Conservation (phyloP, 2,797 vertebrate genomes). For the Hypotaenidia okinawae region DNA sequence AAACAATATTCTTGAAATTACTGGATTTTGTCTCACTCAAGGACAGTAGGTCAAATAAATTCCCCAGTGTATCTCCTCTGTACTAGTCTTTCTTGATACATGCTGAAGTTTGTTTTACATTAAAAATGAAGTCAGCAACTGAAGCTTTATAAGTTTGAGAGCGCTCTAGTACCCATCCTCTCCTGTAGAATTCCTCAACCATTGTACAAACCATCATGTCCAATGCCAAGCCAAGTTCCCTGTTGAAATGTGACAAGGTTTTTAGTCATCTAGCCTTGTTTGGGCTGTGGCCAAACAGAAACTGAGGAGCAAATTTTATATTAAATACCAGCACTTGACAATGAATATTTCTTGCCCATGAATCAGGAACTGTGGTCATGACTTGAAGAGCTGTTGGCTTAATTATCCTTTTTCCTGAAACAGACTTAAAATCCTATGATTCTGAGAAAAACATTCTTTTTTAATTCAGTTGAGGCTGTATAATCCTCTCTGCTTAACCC, state of each 20-base stretch:
- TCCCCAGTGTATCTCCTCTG: background rate
- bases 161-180: background rate
- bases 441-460: too few relatives aligned
- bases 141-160: background rate
- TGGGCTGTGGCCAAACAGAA: background rate
- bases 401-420: background rate
- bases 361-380: background rate
- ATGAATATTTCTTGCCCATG: background rate
- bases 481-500: background rate
- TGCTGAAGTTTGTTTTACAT: background rate
- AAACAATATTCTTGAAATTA: background rate
- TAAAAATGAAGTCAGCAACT: background rate
- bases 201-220: background rate
- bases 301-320: background rate
- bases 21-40: background rate
- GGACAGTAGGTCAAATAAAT: background rate
- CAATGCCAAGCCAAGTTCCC: background rate
- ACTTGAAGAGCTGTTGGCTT: background rate
- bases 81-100: background rate
- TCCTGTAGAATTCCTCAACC: background rate
- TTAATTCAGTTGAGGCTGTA: background rate
- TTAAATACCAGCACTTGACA: background rate
- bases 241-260: background rate
- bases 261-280: background rate
- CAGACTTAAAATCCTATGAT: too few relatives aligned